Percentiles rank a stretch among this genome's conserved stretches.
phyloP scores from a whole-genome alignment of 2,113 vertebrate species.

The Microcebus lehilahytsara region DNA sequence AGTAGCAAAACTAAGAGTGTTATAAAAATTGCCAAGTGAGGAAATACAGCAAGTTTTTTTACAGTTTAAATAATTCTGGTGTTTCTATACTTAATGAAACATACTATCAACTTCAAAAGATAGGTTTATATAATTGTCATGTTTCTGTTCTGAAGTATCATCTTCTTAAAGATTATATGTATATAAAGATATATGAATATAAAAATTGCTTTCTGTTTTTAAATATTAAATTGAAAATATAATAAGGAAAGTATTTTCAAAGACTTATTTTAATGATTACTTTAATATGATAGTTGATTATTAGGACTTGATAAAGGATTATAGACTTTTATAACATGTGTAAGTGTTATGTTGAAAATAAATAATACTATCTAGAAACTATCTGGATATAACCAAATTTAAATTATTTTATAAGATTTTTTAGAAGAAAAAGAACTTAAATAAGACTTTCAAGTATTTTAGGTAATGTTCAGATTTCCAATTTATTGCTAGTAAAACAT shows the following conservation, averaged over 20 bases:
- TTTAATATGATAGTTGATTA: not conserved
- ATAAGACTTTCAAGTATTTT: not conserved
- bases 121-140: not conserved
- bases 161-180: not conserved
- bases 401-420: not conserved
- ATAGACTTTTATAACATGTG: not conserved
- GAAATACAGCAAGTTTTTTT: not conserved
- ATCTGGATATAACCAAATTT: not conserved
- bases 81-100: not conserved
- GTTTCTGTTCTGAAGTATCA: not conserved
- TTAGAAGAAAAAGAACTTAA: conserved; percentile 12
- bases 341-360: not conserved
- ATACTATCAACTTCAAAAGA: not conserved
- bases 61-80: not conserved
- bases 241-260: not conserved
- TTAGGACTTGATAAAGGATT: not conserved
- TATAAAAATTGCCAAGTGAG: not conserved
- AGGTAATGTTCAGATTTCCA: not conserved
- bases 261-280: not conserved
- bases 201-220: conserved; percentile 35
- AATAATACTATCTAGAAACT: not conserved
- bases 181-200: not conserved
- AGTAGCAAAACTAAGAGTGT: not conserved
- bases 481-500: not conserved
- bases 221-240: conserved; percentile 20